Evolutionary conservation across 2,888 invertebrate genomes (phyloP), one percentile per base, ranked within the genome.

Genomic region (Dastarcus helophoroides): DNA sequence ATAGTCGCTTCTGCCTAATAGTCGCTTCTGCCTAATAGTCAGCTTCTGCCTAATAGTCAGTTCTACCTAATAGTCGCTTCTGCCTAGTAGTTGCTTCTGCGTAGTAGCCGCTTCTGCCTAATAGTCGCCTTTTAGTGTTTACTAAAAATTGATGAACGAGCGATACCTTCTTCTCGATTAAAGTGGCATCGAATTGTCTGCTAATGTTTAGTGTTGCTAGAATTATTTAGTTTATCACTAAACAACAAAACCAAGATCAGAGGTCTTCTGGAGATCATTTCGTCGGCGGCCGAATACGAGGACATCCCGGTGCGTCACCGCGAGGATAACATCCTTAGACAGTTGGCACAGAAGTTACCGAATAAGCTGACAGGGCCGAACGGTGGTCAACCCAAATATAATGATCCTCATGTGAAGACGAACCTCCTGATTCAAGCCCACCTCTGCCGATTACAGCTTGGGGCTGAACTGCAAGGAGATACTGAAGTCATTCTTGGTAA

Each of bases 241-340:
- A 95, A 93, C 45, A 88, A 76, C 49, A 98, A 97, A 66, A 99
- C 97, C 0, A 99, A 98, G 66, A 89, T 97, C 37, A 77, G 94
- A 7, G 95, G 97, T 2, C 69, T 99, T 5, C 65, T 99, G 48
- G 98, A 99, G 68, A 98, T 99, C 54, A 91, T 99, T 39, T 86
- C 95, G 1, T 91, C 90, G 2, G 97, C 98, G 0, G 90, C 91
- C 0, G 98, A 99, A 63, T 99, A 93, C 63, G 86, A 91, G 38
- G 81, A 81, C 46, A 79, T 99, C 32, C 83, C 90, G 19, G 91
- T 99, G 31, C 64, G 98, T 5, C 97, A 99, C 54, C 79, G 86
- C 5, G 98, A 99, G 62, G 95, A 97, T 56, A 77, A 78, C 44
- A 74, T 97, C 32, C 69, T 99, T 37, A 54, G 65, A 23, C 67